Conservation (phyloP, 2,797 vertebrate species). For the Falco berigora region DNA sequence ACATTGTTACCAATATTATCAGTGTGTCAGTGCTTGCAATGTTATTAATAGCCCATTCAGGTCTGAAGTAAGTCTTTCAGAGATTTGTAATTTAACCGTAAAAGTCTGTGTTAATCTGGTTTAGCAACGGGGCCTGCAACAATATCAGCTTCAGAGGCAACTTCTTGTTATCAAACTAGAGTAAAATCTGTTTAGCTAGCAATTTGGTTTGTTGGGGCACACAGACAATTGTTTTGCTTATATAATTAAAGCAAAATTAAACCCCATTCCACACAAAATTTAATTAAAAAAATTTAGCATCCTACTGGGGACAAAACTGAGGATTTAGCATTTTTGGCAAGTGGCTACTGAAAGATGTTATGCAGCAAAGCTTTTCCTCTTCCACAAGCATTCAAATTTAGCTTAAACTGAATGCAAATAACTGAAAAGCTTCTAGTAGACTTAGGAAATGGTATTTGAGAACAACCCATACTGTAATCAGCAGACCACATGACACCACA, state of each 20-base stretch:
- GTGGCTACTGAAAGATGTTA: not conserved
- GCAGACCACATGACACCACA: fast-evolving
- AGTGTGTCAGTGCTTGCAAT: not conserved
- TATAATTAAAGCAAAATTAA: not conserved
- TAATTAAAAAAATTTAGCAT: not conserved
- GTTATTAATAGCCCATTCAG: not conserved
- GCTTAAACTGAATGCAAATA: fast-evolving
- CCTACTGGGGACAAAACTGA: not conserved
- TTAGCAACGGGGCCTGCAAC: not conserved
- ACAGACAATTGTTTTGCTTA: not conserved
- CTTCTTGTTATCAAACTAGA: not conserved
- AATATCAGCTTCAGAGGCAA: not conserved
- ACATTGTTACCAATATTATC: not conserved
- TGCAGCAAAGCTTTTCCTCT: not conserved
- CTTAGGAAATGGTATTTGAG: not conserved
- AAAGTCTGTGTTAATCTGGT: not conserved
- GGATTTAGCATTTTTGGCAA: not conserved
- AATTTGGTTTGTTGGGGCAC: not conserved
- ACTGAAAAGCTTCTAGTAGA: not conserved
- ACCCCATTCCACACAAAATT: not conserved
- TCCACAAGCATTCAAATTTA: fast-evolving
- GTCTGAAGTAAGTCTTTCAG: not conserved
- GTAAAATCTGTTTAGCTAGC: not conserved
- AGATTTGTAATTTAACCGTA: not conserved
- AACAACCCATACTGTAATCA: fast-evolving